A percentile compares a stretch with the other conserved stretches of the same genome.
Evolutionary conservation across 2,797 vertebrate species (phyloP).

Genomic region (Chelidonichthys spinosus): DNA sequence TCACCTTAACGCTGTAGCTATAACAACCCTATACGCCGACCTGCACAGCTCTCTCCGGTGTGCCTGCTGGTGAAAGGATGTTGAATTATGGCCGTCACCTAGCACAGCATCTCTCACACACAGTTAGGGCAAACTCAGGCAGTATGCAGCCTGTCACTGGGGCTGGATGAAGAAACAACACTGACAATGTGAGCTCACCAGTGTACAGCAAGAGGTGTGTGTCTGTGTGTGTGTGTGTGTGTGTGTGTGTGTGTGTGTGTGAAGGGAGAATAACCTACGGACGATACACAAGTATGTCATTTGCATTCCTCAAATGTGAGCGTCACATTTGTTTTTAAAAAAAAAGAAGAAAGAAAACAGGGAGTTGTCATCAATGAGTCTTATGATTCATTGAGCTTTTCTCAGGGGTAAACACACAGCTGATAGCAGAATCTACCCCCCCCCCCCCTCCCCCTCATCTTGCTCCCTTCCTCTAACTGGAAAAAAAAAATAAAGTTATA

Average conservation of each 20-base stretch:
- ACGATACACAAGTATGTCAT: constrained; percentile 25
- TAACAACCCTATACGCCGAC: constrained; percentile 55
- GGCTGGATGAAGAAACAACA: constrained; percentile 69
- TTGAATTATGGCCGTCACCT: constrained; percentile 68
- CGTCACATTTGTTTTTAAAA: constrained; percentile 36
- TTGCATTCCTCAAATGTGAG: constrained; percentile 30
- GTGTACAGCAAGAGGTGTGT: constrained; percentile 20
- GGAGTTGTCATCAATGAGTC: constrained; percentile 60
- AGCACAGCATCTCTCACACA: constrained; percentile 44
- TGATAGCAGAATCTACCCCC: constrained; percentile 62
- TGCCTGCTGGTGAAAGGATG: constrained; percentile 63
- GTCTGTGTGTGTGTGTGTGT: too few relatives aligned
- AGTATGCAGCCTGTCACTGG: constrained; percentile 66
- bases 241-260: not conserved
- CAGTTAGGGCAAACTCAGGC: constrained; percentile 57
- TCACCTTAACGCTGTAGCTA: constrained; percentile 60
- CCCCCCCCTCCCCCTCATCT: constrained; percentile 21
- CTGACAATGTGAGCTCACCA: constrained; percentile 58
- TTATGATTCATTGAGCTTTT: constrained; percentile 63
- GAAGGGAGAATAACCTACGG: constrained; percentile 35
- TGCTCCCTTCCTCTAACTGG: constrained; percentile 48
- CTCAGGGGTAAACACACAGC: constrained; percentile 60
- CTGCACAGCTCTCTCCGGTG: constrained; percentile 41
- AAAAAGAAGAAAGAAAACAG: constrained; percentile 26
- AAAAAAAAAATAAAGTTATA: constrained; percentile 47